These are phyloP conservation scores for Aegotheles bennettii DNA, from an alignment of 2,113 vertebrate species.

Conservation along the genomic window DNA sequence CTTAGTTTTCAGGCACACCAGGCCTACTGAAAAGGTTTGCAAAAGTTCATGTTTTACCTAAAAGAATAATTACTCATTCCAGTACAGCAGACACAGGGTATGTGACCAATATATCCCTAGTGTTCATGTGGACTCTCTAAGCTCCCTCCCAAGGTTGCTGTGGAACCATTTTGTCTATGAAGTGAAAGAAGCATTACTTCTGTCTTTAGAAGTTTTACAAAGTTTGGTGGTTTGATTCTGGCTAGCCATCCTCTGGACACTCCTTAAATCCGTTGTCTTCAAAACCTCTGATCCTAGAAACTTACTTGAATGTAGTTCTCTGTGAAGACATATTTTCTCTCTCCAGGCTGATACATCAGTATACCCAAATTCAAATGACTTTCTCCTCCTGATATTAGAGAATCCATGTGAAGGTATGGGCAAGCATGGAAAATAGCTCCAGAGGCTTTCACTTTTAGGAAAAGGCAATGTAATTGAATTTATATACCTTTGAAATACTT, in stretches of 20 bases:
- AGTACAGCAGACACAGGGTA: background rate
- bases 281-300: background rate
- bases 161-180: background rate
- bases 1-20: background rate
- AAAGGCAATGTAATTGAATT: background rate
- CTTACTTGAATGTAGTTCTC: background rate
- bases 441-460: constrained; percentile 29
- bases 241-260: background rate
- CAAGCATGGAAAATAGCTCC: constrained; percentile 6
- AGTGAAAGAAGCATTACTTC: background rate
- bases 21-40: background rate
- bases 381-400: background rate
- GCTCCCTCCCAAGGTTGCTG: background rate
- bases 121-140: background rate
- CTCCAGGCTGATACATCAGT: background rate
- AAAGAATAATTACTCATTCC: background rate
- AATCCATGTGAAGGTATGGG: background rate
- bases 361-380: constrained; percentile 13
- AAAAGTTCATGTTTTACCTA: background rate
- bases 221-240: background rate
- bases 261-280: background rate
- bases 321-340: background rate
- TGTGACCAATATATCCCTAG: background rate
- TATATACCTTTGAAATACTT: constrained; percentile 7
- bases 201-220: background rate